A percentile compares a stretch with the other conserved stretches of the same genome.
These are phyloP conservation scores for Proisotoma minuta DNA, from an alignment of 2,888 invertebrate genomes.

Conservation along the genomic window DNA sequence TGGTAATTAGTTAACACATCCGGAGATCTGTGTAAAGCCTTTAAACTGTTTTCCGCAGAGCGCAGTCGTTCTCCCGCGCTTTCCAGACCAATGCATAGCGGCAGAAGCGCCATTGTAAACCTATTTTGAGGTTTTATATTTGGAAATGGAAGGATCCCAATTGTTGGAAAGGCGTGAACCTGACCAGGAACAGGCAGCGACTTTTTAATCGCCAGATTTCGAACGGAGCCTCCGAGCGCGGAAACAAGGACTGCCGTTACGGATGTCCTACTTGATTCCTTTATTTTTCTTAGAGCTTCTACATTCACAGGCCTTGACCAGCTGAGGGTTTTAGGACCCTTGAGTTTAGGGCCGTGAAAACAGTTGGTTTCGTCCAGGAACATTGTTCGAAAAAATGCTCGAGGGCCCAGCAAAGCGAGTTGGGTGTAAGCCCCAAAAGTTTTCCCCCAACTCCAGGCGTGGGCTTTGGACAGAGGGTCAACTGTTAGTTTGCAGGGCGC, in stretches of 20 bases:
- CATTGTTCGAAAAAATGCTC: constrained; percentile 36
- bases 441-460: constrained; percentile 20
- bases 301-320: constrained; percentile 38
- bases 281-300: constrained; percentile 35
- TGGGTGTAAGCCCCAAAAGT: constrained; percentile 32
- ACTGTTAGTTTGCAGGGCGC: constrained; percentile 28
- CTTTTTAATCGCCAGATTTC: constrained; percentile 39
- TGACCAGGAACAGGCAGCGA: constrained; percentile 31
- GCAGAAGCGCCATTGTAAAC: constrained; percentile 39
- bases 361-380: constrained; percentile 41
- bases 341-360: constrained; percentile 41
- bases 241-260: constrained; percentile 38
- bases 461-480: constrained; percentile 30
- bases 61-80: constrained; percentile 36
- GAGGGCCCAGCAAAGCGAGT: constrained; percentile 35
- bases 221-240: constrained; percentile 34
- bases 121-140: constrained; percentile 41
- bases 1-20: constrained; percentile 39
- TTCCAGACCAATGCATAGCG: constrained; percentile 34
- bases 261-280: constrained; percentile 39
- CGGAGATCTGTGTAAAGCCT: constrained; percentile 29
- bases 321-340: constrained; percentile 42
- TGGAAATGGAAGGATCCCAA: constrained; percentile 43
- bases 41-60: constrained; percentile 31
- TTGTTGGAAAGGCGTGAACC: constrained; percentile 39